Evolutionary conservation across 1,140 invertebrate species (phyloP), one percentile per base, ranked within the genome.

Genomic region (Penaeus chinensis): DNA sequence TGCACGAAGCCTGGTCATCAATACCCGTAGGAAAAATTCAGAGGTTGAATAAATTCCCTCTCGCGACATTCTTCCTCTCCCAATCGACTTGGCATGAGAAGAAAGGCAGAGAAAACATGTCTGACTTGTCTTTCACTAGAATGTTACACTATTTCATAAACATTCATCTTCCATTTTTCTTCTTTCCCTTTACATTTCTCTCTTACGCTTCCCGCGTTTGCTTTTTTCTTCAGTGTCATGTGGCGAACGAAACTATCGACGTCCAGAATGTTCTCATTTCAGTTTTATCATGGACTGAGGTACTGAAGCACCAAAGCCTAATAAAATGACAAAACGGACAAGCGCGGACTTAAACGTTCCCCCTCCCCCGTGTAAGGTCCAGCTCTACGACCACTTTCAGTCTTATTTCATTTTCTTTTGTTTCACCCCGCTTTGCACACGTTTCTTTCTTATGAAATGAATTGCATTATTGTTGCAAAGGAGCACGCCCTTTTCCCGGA

Each of bases 141-240:
- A 84, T 71, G 47, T 84, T 74, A 84, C 66, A 84, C 10, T 84
- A 76, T 84, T 84, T 84, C 82, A 84, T 76, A 84, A 84, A 74
- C 69, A 76, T 74, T 84, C 82, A 84, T 74, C 82, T 71, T 61
- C 32, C 42, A 27, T 16, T 62, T 74, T 84, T 71, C 62, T 27
- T 10, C 24, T 84, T 32, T 84, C 37, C 27, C 13, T 65, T 62
- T 61, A 13, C 24, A 62, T 84, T 61, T 84, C n/a, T n/a, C 24
- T 74, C 61, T 22, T 22, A 60, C 32, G 20, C 13, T 32, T 81
- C 8, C 27, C 62, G 10, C 22, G 11, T n/a, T 65, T 63, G 24
- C 19, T 20, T 20, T 81, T 32, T 81, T 81, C 60, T 32, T 62
- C 13, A 62, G 79, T 24, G 60, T 22, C 20, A 42, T 16, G 5